Base-by-base conservation (phyloP, 2,113 vertebrate genomes). In the Nanger granti region DNA sequence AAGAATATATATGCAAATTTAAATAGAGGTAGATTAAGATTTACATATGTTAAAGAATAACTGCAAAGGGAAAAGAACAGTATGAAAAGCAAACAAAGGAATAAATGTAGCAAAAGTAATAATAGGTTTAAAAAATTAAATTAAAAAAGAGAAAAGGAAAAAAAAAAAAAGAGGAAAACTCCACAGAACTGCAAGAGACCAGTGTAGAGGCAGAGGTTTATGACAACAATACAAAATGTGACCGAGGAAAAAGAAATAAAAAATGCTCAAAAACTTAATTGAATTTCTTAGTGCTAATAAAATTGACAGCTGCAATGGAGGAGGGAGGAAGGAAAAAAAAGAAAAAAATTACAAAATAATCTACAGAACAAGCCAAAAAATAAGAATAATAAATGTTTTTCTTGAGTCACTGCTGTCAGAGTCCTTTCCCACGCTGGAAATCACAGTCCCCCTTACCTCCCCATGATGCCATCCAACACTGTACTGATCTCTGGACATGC, bases 301-400 rank as follows among this genome's bases (percentile, higher is more conserved):
- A 69, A 69, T 20, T 9, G 31, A 69, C 66, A 69, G 18, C 34
- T 66, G 15, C 14, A 34, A 34, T 3, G 3, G 3, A 6, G 31
- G 18, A 2, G 31, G 2, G 17, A 2, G 17, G 8, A 2, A 17
- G 8, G 4, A 1, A 10, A 22, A 5, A 22, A 10, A 10, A 4
- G 1, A 5, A 69, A n/a, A n/a, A 20, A 69, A 69, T 18, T 73
- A n/a, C 66, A 37, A 73, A 73, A 11, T 20, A 37, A 37, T 37
- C 66, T 73, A 73, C 9, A 73, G n/a, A 37, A 73, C n/a, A 73
- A 69, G 66, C 17, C 18, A 73, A 73, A 73, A 73, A 22, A 37
- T 73, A 69, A 20, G 66, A 37, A 69, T 69, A 73, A 73, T 73
- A 37, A 22, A 73, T 37, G n/a, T 73, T 73, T 69, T 73, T 37